Conservation (phyloP, 2,797 vertebrate species). For the Crocodylus rhombifer region DNA sequence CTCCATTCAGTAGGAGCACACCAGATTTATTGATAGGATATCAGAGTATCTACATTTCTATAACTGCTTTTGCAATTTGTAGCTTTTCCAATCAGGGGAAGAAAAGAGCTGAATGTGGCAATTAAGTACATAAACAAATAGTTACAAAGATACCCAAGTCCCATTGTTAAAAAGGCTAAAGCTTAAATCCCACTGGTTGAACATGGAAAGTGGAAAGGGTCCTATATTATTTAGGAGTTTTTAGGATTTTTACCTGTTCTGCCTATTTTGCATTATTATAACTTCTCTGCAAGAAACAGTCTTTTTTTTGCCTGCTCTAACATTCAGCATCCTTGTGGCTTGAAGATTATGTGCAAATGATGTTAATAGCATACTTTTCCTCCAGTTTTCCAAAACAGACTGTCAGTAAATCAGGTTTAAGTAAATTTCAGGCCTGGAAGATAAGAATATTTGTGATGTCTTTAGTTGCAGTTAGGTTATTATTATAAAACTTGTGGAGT, state of each 20-base stretch:
- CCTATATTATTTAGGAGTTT: background rate
- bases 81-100: background rate
- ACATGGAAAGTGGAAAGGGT: background rate
- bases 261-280: background rate
- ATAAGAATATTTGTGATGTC: conserved; percentile 29
- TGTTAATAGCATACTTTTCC: conserved; percentile 49
- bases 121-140: background rate
- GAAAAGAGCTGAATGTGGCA: background rate
- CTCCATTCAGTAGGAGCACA: background rate
- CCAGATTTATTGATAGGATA: background rate
- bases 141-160: background rate
- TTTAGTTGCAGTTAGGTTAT: conserved; percentile 27
- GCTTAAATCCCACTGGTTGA: background rate
- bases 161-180: background rate
- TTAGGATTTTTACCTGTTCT: background rate
- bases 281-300: background rate
- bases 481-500: conserved; percentile 39
- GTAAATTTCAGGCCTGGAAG: conserved; percentile 20
- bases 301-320: conserved; percentile 1
- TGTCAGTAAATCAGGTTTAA: conserved; percentile 53
- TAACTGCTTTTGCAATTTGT: too few relatives aligned
- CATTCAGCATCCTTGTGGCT: conserved; percentile 31
- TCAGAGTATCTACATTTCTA: background rate
- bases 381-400: conserved; percentile 11
- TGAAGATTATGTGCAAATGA: conserved; percentile 48